Percentiles rank a stretch among this genome's conserved stretches.
These are phyloP conservation scores for Clarias gariepinus DNA, from an alignment of 2,113 vertebrate genomes.

Conservation along the genomic window DNA sequence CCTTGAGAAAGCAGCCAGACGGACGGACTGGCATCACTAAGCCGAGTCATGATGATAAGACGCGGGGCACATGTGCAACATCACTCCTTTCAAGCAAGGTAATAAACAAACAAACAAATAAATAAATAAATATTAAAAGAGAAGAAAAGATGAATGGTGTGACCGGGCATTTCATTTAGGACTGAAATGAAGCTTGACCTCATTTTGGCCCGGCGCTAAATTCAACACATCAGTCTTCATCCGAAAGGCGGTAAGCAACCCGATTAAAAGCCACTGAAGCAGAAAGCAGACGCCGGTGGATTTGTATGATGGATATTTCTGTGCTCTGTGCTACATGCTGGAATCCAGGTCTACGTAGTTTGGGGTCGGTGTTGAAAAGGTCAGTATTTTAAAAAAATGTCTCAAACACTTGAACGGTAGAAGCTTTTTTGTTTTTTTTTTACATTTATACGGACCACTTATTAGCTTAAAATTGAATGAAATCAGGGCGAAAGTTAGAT, in stretches of 20 bases:
- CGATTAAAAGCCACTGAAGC: conserved; percentile 22
- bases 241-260: conserved; percentile 10
- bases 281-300: not conserved
- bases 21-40: conserved; percentile 60
- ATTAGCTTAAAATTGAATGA: not conserved
- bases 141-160: conserved; percentile 64
- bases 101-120: not conserved
- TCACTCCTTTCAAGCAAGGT: conserved; percentile 59
- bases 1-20: conserved; percentile 72
- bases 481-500: not conserved
- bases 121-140: conserved; percentile 28
- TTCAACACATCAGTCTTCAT: conserved; percentile 51
- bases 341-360: not conserved
- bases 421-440: not conserved
- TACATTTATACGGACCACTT: not conserved
- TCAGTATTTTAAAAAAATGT: not conserved
- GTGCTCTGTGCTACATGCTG: not conserved
- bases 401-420: not conserved
- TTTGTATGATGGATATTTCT: conserved; percentile 3
- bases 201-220: conserved; percentile 31
- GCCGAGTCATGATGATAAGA: conserved; percentile 51
- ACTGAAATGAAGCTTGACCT: conserved; percentile 49
- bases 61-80: conserved; percentile 64
- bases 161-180: conserved; percentile 63
- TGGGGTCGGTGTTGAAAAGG: not conserved